Base-by-base conservation (phyloP, 1,140 invertebrate genomes). In the Drosophila bipectinata region DNA sequence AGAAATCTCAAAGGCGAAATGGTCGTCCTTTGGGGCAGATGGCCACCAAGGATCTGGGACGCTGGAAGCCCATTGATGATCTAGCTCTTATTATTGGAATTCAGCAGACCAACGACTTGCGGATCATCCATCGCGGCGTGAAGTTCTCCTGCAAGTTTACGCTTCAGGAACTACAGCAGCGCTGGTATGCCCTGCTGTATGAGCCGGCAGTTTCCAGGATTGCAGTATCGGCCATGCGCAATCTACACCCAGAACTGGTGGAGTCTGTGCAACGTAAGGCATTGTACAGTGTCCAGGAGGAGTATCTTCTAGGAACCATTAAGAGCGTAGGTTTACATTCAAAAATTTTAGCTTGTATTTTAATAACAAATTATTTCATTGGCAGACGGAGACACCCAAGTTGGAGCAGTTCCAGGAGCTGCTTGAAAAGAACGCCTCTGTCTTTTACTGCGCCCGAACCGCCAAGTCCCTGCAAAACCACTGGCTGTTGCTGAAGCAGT, bases 31-130 rank as follows among this genome's bases (percentile, higher is more conserved):
- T 95, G 54, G 94, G 93, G 81, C 94, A 94, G 73, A 91, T 94
- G 56, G 93, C 94, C 8, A 96, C 95, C 12, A 96, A 98, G 93
- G 97, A 98, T 93, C 92, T 99, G 9, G 98, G 98, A 0, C 93
- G 97, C 71, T 99, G 98, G 98, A 99, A 99, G 92, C 97, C 98
- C 12, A 96, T 97, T 30, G 99, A 99, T 94, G 99, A 99, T 93
- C 93, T 99, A 6, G 96, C 97, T 2, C 93, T 99, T 1, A 98
- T 99, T 66, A 95, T 97, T 77, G 97, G 97, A 72, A 97, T 99
- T 8, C 96, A 98, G 89, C 98, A 99, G 92, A 97, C 97, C 5
- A 97, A 97, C 93, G 97, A 98, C 91, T 92, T 98, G 37, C 93
- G 95, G 34, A 94, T 95, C 81, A 98, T 99, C 6, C 97, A 99